These are phyloP conservation scores for Xanthorhoe designata DNA, from an alignment of 2,888 invertebrate species.

Conservation along the genomic window DNA sequence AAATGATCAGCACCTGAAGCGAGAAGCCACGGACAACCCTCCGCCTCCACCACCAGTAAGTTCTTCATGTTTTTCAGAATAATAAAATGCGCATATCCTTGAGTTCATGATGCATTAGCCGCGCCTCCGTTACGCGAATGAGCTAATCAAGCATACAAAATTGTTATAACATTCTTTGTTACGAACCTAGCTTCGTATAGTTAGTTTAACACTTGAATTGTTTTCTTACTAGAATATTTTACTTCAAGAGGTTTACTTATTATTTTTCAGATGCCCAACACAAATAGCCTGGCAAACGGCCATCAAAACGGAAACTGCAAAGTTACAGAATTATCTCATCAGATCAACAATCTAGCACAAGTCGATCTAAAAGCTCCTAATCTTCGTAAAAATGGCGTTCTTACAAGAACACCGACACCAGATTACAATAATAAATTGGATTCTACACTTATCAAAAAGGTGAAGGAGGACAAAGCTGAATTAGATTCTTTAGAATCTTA, in stretches of 20 bases:
- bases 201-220: constrained; percentile 1
- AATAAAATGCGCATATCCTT: neutral
- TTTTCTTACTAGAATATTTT: neutral
- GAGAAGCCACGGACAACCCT: constrained; percentile 68
- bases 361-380: constrained; percentile 61
- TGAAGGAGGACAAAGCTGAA: constrained; percentile 87
- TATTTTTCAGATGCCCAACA: constrained; percentile 69
- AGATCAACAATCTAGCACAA: constrained; percentile 27
- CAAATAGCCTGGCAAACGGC: constrained; percentile 68
- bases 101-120: constrained; percentile 14
- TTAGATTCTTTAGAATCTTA: constrained; percentile 92
- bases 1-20: constrained; percentile 54
- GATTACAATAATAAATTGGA: constrained; percentile 73
- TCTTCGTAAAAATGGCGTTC: constrained; percentile 66
- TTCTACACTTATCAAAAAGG: constrained; percentile 55
- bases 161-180: constrained; percentile 19
- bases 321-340: constrained; percentile 23
- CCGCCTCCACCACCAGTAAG: constrained; percentile 88
- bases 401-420: constrained; percentile 73
- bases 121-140: constrained; percentile 25
- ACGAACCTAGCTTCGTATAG: neutral
- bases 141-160: constrained; percentile 34
- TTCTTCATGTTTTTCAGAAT: constrained; percentile 5
- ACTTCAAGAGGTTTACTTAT: neutral
- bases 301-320: constrained; percentile 66